These are phyloP conservation scores for Ceratothoa steindachneri DNA, from an alignment of 2,888 invertebrate species.

Conservation along the genomic window DNA sequence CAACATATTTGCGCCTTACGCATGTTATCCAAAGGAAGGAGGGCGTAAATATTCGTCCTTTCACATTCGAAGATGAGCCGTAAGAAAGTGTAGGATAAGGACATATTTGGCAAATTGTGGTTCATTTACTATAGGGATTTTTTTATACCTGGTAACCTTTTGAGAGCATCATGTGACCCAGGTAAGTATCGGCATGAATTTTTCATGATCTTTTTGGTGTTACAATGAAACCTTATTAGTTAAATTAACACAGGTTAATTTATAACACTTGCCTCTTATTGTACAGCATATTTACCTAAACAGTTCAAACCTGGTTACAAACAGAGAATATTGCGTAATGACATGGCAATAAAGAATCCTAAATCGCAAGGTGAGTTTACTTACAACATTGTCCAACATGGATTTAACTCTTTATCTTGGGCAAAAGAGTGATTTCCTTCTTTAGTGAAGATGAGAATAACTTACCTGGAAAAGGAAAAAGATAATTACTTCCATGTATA, in stretches of 20 bases:
- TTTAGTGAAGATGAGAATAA: no score
- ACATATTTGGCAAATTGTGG: neutral
- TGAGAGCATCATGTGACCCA: neutral
- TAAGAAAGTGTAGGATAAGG: neutral
- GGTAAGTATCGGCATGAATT: neutral
- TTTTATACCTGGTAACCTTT: neutral
- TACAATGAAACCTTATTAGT: neutral
- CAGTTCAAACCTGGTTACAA: no score
- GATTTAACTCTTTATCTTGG: no score
- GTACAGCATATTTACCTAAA: neutral
- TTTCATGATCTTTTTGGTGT: neutral
- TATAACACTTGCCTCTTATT: neutral
- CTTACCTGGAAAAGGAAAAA: no score
- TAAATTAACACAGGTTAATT: neutral
- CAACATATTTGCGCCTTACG: slow-evolving; percentile 11
- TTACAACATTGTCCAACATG: no score
- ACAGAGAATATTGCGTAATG: no score
- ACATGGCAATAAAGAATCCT: no score
- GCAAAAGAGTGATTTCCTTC: no score
- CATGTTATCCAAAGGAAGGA: neutral
- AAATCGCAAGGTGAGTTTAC: no score
- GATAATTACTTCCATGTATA: no score
- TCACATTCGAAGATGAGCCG: neutral
- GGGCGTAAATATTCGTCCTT: neutral
- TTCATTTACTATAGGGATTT: neutral